Percentiles rank a stretch among this genome's conserved stretches.
phyloP scores from a whole-genome alignment of 2,113 vertebrate species.

The Trachemys scripta region DNA sequence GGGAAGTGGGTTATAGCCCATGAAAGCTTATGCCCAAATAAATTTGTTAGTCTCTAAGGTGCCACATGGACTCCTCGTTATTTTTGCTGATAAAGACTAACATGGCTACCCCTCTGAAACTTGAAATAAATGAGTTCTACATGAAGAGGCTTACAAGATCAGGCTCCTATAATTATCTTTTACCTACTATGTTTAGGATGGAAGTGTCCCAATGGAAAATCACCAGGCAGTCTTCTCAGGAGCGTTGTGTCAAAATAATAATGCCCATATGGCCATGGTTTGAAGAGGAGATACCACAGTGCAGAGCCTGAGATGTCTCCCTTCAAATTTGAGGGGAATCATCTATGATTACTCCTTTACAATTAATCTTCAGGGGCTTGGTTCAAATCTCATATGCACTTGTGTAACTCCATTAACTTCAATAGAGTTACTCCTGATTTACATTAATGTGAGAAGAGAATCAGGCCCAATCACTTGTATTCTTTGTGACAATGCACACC shows the following conservation, averaged over 20 bases:
- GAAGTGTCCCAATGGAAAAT: background rate
- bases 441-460: accelerated
- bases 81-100: too few species aligned
- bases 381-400: accelerated
- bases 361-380: background rate
- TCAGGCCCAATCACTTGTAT: background rate
- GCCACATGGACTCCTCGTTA: too few species aligned
- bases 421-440: background rate
- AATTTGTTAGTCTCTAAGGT: too few species aligned
- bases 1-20: too few species aligned
- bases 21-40: too few species aligned
- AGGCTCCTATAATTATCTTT: background rate
- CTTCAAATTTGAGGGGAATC: background rate
- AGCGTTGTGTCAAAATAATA: slow-evolving; percentile 6
- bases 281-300: background rate
- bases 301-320: background rate
- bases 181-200: background rate
- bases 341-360: background rate
- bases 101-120: too few species aligned
- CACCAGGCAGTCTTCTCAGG: background rate
- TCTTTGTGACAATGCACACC: background rate
- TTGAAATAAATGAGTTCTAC: background rate
- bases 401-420: accelerated
- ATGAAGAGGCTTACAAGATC: background rate
- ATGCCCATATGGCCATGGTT: background rate